These are phyloP conservation scores for Sarcophilus harrisii DNA, from an alignment of 2,797 vertebrate species.

Conservation along the genomic window DNA sequence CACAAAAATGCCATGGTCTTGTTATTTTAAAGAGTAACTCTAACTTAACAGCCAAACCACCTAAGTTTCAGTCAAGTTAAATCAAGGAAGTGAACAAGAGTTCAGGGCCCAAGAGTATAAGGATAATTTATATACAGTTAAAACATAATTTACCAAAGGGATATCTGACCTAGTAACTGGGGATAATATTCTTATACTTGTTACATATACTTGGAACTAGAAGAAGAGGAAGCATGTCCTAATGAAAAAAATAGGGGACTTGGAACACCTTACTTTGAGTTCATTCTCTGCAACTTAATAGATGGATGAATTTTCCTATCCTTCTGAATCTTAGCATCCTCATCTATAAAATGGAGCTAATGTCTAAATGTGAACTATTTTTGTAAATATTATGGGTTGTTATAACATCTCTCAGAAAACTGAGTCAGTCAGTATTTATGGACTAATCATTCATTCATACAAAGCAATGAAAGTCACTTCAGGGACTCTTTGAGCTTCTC, in stretches of 20 bases:
- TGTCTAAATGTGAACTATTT: neutral
- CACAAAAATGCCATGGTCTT: neutral
- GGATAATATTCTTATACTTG: neutral
- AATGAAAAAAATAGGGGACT: neutral
- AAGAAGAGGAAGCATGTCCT: neutral
- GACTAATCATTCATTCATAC: neutral
- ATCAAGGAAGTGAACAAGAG: neutral
- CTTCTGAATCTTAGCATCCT: neutral
- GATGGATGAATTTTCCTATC: neutral
- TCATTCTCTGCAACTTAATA: neutral
- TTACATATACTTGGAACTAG: neutral
- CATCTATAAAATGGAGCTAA: neutral
- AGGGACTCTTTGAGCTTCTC: neutral
- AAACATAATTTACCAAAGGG: neutral
- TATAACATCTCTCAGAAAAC: neutral
- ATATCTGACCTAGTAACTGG: neutral
- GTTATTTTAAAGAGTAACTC: neutral
- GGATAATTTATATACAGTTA: neutral
- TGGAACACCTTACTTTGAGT: neutral
- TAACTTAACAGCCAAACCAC: neutral
- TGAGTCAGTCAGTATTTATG: neutral
- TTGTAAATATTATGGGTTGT: neutral
- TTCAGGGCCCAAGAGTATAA: neutral
- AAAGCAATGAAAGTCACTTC: neutral
- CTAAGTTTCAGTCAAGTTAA: neutral